These are phyloP conservation scores for Sipha flava DNA, from an alignment of 1,140 invertebrate genomes.

Conservation along the genomic window DNA sequence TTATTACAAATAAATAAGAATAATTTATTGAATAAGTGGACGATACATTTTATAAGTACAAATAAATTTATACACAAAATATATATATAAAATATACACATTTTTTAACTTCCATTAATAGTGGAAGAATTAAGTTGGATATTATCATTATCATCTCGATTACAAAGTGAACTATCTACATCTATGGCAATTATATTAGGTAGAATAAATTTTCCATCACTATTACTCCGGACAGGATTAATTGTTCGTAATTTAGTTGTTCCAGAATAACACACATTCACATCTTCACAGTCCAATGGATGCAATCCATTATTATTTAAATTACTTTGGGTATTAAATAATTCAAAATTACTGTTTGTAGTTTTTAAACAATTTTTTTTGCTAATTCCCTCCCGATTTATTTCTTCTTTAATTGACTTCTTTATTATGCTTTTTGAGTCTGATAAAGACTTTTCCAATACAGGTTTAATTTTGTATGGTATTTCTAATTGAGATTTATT, in stretches of 20 bases:
- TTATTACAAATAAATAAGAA: constrained; percentile 5
- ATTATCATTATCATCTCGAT: neutral
- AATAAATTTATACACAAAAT: neutral
- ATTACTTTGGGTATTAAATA: neutral
- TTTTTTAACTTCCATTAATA: neutral
- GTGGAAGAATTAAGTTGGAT: neutral
- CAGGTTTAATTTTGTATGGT: neutral
- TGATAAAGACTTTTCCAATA: constrained; percentile 26
- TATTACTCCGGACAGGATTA: constrained; percentile 41
- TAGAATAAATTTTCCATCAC: constrained; percentile 9
- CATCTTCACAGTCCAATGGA: constrained; percentile 53
- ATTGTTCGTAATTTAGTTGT: constrained; percentile 57
- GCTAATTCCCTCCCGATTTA: neutral
- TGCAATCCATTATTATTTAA: constrained; percentile 43
- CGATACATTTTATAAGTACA: neutral
- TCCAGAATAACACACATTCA: constrained; percentile 56
- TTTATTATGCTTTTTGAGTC: constrained; percentile 26
- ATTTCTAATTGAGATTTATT: constrained; percentile 4
- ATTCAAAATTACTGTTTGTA: neutral
- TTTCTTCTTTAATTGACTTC: neutral
- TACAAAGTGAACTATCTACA: neutral
- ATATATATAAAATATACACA: neutral
- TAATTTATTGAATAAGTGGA: neutral
- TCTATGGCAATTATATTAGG: constrained; percentile 8
- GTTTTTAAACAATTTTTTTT: constrained; percentile 7